These are phyloP conservation scores for Cheilosia scutellata DNA, from an alignment of 2,888 invertebrate genomes.

Conservation along the genomic window DNA sequence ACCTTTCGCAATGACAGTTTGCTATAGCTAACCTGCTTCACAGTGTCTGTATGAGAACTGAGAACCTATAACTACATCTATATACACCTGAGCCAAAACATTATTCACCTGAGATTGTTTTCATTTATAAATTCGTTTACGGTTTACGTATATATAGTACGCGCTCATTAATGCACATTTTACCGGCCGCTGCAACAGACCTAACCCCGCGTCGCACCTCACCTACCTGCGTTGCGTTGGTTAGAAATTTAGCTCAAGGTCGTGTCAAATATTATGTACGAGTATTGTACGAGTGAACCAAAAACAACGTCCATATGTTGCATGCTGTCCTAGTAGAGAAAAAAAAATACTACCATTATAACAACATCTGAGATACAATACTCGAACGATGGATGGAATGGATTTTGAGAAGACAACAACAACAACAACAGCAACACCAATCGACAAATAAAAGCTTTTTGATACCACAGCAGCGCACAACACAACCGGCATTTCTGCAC, in stretches of 20 bases:
- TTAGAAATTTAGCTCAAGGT: slow-evolving; percentile 69
- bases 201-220: background rate
- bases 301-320: slow-evolving; percentile 64
- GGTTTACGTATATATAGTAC: background rate
- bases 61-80: no score
- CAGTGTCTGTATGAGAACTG: no score
- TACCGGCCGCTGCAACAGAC: slow-evolving; percentile 19
- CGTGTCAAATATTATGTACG: slow-evolving; percentile 57
- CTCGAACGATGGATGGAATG: slow-evolving; percentile 27
- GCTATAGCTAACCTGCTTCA: no score
- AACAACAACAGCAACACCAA: no score
- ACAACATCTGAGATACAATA: slow-evolving; percentile 20
- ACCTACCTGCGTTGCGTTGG: slow-evolving; percentile 12
- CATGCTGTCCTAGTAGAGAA: slow-evolving; percentile 21
- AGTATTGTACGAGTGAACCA: slow-evolving; percentile 31
- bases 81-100: background rate
- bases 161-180: slow-evolving; percentile 27
- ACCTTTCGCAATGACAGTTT: background rate
- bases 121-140: background rate
- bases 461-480: background rate
- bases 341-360: slow-evolving; percentile 27
- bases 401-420: slow-evolving; percentile 37
- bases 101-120: slow-evolving; percentile 1
- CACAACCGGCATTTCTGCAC: slow-evolving; percentile 11
- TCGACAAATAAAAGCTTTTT: background rate